These are phyloP conservation scores for Mastomys natalensis DNA, from an alignment of 2,113 vertebrate species.

Conservation along the genomic window DNA sequence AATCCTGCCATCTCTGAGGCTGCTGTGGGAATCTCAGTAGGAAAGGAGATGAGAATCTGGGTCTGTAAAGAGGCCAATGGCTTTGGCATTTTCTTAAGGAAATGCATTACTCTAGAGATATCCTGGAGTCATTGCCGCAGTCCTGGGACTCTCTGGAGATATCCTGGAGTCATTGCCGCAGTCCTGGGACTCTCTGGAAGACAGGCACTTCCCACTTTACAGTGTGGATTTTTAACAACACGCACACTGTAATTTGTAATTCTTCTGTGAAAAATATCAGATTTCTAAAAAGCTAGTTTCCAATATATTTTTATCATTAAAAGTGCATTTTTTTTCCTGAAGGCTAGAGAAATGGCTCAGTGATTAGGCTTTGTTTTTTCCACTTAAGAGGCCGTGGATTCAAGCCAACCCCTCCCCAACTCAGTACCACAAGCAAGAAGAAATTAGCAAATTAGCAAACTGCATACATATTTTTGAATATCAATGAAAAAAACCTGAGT, in stretches of 20 bases:
- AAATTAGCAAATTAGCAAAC: neutral
- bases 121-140: neutral
- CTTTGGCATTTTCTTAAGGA: neutral
- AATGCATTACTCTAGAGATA: neutral
- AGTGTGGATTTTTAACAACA: neutral
- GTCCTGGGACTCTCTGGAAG: neutral
- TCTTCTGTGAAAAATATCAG: neutral
- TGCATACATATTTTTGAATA: neutral
- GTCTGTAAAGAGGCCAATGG: neutral
- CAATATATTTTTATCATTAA: slow-evolving; percentile 28
- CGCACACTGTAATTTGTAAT: neutral
- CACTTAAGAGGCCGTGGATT: neutral
- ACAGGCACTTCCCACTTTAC: neutral
- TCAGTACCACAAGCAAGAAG: neutral
- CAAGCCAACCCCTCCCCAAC: neutral
- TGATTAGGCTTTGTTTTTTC: neutral
- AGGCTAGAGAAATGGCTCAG: neutral
- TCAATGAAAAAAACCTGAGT: neutral
- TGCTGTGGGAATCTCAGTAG: neutral
- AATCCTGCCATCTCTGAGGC: neutral
- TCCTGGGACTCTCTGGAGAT: neutral
- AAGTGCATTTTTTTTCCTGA: neutral
- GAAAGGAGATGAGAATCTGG: neutral
- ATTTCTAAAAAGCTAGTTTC: slow-evolving; percentile 29
- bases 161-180: neutral